Base-by-base conservation (phyloP, 2,888 invertebrate species). In the Ellobium chinense region DNA sequence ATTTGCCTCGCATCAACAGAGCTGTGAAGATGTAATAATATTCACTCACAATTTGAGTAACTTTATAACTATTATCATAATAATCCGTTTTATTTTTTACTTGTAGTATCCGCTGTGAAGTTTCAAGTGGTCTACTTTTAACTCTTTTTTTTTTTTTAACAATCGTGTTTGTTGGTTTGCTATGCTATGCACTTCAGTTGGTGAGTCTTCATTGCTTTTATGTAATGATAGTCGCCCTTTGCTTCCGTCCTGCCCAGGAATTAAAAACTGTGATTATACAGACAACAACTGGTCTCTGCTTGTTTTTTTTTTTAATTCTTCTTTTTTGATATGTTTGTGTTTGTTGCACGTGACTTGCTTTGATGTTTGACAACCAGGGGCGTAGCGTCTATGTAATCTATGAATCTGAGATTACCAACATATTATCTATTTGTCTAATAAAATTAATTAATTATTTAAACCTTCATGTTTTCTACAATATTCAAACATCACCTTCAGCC, bases 11-110 rank as follows among this genome's bases (percentile, higher is more conserved):
- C 62, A 74, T 74, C 74, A 74, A 74, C 36, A 39, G 74, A 36
- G 74, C 74, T 74, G 74, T 74, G 74, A 74, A 46, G 3, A 36
- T 74, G 74, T 74, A 74, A 46, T 31, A 18, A 63, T 27, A 39
- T 39, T 37, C 37, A 62, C 3, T 39, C 7, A 31, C 5, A 18
- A 14, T 60, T 18, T 60, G 60, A 60, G 60, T 24, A 60, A 60
- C 21, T n/a, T 63, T 63, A 63, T n/a, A 56, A 56, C 36, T 34
- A 27, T 34, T 60, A 36, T 39, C 7, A 1, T 72, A 36, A 21
- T 74, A n/a, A 39, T 63, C 5, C 4, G 27, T 24, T 63, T 4
- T 74, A 21, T 46, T 24, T 46, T 36, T 31, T 18, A 39, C 37
- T 34, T 74, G 29, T 27, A 39, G 12, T 29, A 14, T 24, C 60